Base-by-base conservation (phyloP, 1,140 invertebrate species). In the Copidosoma floridanum region DNA sequence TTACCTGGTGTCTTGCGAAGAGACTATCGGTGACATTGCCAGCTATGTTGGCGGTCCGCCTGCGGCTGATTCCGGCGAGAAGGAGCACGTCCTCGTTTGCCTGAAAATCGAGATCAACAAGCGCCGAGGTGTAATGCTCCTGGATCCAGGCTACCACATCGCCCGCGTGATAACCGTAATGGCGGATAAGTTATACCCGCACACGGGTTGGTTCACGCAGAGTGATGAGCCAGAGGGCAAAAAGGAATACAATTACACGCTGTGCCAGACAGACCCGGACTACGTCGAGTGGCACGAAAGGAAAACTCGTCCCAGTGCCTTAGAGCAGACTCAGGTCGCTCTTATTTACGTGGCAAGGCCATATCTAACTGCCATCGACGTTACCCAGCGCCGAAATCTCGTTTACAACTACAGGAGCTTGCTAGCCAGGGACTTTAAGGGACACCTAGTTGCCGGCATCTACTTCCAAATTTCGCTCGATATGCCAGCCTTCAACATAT, bases 111-210 rank as follows among this genome's bases (percentile, higher is more conserved):
- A 82, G 53, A 85, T 95, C 32, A 85, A 84, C 20, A 88, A 85
- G 14, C 84, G 93, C 32, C 73, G 76, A 0, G 93, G 92, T 11
- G 81, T 92, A 18, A 77, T 95, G 73, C 82, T 95, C 3, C 83
- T 93, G 16, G 93, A 95, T 80, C 91, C 93, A 1, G 94, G 94
- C 8, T 96, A 95, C 76, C 94, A 96, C 74, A 88, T 95, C 38
- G 87, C 88, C 21, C 82, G 90, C 35, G 89, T 91, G 16, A 84
- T 95, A 41, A 92, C 92, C 20, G 89, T 94, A 23, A 96, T 95
- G 93, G 79, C 84, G 20, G 93, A 95, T 74, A 82, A 88, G 48
- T 78, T 81, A 24, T 92, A 91, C 78, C 94, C 94, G 3, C 91
- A 95, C 72, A 94, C 93, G 32, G 86, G 91, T 64, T 92, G 90